phyloP scores from a whole-genome alignment of 2,888 invertebrate genomes.

The Cryptocheilus praepositus region DNA sequence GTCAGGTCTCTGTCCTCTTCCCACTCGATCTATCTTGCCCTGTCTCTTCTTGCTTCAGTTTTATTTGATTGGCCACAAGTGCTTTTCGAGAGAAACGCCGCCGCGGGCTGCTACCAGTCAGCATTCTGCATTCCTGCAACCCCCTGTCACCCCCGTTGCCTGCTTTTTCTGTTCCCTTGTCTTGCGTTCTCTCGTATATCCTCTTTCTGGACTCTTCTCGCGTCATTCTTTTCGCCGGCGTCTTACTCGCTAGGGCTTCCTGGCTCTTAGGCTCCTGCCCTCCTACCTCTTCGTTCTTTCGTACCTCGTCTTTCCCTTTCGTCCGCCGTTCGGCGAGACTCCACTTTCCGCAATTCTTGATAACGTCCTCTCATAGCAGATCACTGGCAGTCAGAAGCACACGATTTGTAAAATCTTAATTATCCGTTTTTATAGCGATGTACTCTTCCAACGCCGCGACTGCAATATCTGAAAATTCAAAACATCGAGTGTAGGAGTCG shows the following conservation, averaged over 20 bases:
- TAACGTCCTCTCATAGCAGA: constrained; percentile 45
- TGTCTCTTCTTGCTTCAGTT: constrained; percentile 29
- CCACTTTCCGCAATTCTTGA: constrained; percentile 38
- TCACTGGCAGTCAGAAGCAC: constrained; percentile 40
- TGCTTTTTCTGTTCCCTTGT: not conserved
- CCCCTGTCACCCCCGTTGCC: constrained; percentile 17
- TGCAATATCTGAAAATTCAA: too few relatives aligned
- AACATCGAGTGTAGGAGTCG: too few relatives aligned
- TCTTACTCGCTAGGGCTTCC: too few relatives aligned
- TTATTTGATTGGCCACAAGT: constrained; percentile 46
- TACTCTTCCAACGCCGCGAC: too few relatives aligned
- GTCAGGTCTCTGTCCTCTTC: too few relatives aligned
- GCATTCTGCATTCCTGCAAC: constrained; percentile 44
- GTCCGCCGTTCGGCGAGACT: constrained; percentile 19
- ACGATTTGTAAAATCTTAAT: not conserved
- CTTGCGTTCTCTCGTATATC: constrained; percentile 2
- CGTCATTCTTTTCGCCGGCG: too few relatives aligned
- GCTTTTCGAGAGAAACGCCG: constrained; percentile 34
- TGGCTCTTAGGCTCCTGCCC: not conserved
- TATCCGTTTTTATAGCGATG: constrained; percentile 5
- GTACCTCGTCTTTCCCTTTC: not conserved
- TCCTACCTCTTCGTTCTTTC: not conserved
- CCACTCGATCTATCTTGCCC: not conserved
- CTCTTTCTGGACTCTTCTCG: not conserved
- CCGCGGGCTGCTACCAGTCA: constrained; percentile 43